A percentile compares a stretch with the other conserved stretches of the same genome.
Evolutionary conservation across 37 sponge, comb jelly and placozoan genomes (phyloP).

Genomic region (Beroe ovata): DNA sequence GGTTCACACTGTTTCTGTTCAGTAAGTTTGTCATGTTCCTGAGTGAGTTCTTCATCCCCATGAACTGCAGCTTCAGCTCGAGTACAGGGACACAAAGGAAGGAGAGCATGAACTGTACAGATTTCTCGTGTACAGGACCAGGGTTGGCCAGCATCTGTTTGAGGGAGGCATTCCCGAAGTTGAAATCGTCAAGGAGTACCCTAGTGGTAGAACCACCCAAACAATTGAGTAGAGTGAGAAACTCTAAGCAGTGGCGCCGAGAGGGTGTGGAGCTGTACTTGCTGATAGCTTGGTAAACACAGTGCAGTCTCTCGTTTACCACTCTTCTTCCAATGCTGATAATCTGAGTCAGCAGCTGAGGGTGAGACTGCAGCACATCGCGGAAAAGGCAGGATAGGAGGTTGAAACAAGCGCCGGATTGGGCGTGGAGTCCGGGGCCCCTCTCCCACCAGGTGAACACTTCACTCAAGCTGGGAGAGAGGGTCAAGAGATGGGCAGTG

Average conservation of each 20-base stretch:
- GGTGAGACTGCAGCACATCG: not conserved
- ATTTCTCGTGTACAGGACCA: constrained; percentile 22
- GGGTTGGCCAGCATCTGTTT: constrained; percentile 17
- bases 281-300: constrained; percentile 7
- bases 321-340: constrained; percentile 1
- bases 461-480: constrained; percentile 8
- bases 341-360: constrained; percentile 26
- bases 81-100: constrained; percentile 25
- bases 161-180: constrained; percentile 57
- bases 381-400: not conserved
- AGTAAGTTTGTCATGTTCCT: constrained; percentile 11
- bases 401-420: constrained; percentile 1
- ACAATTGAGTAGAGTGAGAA: constrained; percentile 12
- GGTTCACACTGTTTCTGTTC: not conserved
- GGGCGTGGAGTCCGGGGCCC: constrained; percentile 53
- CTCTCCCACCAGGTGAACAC: constrained; percentile 57
- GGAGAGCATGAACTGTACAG: constrained; percentile 33
- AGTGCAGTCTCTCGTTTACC: constrained; percentile 28
- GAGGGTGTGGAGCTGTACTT: constrained; percentile 8
- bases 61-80: constrained; percentile 27
- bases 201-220: constrained; percentile 5
- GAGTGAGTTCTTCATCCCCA: constrained; percentile 43
- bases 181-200: constrained; percentile 55
- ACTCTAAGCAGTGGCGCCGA: constrained; percentile 1
- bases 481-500: constrained; percentile 24